phyloP scores from a whole-genome alignment of 2,888 invertebrate genomes.

The Dasysyrphus albostriatus region DNA sequence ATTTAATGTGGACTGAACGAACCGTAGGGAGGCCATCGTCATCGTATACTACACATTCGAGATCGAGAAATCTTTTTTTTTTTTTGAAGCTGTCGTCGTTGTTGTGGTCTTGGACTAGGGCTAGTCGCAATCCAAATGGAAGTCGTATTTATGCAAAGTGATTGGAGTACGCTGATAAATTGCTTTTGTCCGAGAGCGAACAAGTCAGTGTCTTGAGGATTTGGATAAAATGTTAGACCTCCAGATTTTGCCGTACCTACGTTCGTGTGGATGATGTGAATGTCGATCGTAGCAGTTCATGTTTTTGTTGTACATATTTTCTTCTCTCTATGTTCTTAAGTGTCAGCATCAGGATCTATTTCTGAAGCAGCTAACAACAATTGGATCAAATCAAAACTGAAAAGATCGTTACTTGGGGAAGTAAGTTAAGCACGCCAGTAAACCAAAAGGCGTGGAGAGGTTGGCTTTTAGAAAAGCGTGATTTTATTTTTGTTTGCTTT shows the following conservation, averaged over 20 bases:
- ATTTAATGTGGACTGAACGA: slow-evolving; percentile 64
- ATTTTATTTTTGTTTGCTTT: slow-evolving; percentile 43
- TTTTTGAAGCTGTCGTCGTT: slow-evolving; percentile 39
- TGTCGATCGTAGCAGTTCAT: slow-evolving; percentile 29
- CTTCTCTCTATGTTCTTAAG: slow-evolving; percentile 51
- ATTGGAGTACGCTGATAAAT: slow-evolving; percentile 73
- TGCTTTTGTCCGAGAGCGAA: slow-evolving; percentile 67
- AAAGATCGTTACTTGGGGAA: slow-evolving; percentile 32
- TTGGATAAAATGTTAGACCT: slow-evolving; percentile 41
- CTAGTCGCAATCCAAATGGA: slow-evolving; percentile 62
- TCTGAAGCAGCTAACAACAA: slow-evolving; percentile 44
- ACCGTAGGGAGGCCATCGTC: slow-evolving; percentile 15
- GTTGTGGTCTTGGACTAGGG: slow-evolving; percentile 18
- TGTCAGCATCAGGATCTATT: slow-evolving; percentile 72
- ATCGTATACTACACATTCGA: slow-evolving; percentile 15
- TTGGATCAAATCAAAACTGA: slow-evolving; percentile 67
- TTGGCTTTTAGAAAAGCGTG: slow-evolving; percentile 36
- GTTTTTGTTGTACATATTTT: slow-evolving; percentile 25
- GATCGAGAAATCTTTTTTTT: slow-evolving; percentile 17
- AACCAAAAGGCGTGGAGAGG: slow-evolving; percentile 5
- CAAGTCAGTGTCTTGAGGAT: slow-evolving; percentile 32
- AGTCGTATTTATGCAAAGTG: slow-evolving; percentile 74
- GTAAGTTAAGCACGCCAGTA: neutral
- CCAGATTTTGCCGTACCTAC: slow-evolving; percentile 11
- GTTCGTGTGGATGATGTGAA: slow-evolving; percentile 34